A percentile compares a stretch with the other conserved stretches of the same genome.
phyloP scores from a whole-genome alignment of 2,888 invertebrate species.

The Amblyjoppa proteus region DNA sequence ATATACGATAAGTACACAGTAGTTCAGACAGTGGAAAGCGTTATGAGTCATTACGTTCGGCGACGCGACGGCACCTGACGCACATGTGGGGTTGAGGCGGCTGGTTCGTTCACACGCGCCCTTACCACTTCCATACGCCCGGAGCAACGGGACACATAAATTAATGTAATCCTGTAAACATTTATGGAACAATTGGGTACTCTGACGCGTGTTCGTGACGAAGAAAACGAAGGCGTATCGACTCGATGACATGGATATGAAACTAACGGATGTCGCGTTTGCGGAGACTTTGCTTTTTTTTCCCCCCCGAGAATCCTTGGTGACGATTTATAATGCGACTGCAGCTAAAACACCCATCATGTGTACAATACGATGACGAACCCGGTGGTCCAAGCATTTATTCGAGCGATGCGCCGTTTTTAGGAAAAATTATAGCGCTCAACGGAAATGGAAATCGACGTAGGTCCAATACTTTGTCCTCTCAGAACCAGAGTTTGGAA shows the following conservation, averaged over 20 bases:
- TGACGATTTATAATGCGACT: slow-evolving; percentile 77
- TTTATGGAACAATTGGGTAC: slow-evolving; percentile 73
- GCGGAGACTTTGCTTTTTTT: slow-evolving; percentile 72
- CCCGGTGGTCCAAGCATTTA: slow-evolving; percentile 28
- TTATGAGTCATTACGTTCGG: not conserved
- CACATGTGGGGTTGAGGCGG: slow-evolving; percentile 27
- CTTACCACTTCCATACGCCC: not conserved
- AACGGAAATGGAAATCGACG: not conserved
- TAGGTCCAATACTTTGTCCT: slow-evolving; percentile 23
- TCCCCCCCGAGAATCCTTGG: slow-evolving; percentile 49
- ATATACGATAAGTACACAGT: no score
- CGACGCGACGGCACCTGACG: not conserved
- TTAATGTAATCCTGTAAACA: slow-evolving; percentile 80
- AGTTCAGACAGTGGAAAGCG: no score
- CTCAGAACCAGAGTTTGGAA: not conserved
- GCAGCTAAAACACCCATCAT: slow-evolving; percentile 62
- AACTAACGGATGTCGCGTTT: slow-evolving; percentile 60
- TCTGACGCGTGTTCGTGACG: slow-evolving; percentile 6
- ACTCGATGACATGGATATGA: slow-evolving; percentile 40
- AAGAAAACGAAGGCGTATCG: slow-evolving; percentile 13
- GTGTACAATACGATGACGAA: not conserved
- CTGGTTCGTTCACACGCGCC: slow-evolving; percentile 70
- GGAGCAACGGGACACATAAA: slow-evolving; percentile 57
- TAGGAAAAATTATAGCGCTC: not conserved
- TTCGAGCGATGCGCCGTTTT: not conserved